Evolutionary conservation across 2,888 invertebrate species (phyloP).

Genomic region (Craniophora ligustri): DNA sequence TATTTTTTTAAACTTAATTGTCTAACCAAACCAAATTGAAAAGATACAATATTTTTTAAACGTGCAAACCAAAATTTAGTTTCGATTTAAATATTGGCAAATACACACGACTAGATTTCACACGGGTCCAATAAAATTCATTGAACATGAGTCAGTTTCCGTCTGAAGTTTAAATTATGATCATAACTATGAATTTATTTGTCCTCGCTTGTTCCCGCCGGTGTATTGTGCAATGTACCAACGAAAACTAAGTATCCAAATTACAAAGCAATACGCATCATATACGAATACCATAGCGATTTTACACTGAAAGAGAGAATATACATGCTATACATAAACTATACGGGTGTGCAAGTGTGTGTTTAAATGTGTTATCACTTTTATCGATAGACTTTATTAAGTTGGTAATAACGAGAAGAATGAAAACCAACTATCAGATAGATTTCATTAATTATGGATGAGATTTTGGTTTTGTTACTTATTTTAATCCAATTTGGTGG

Average conservation of each 20-base stretch:
- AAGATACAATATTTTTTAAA: no score
- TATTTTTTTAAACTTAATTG: no score
- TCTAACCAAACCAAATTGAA: no score
- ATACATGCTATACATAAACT: not conserved
- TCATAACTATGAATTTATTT: constrained; percentile 48
- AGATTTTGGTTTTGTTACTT: no score
- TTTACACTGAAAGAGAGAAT: constrained; percentile 16
- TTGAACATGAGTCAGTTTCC: constrained; percentile 67
- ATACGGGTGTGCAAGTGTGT: no score
- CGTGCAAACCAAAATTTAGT: not conserved
- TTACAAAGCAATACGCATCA: constrained; percentile 65
- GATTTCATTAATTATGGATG: no score
- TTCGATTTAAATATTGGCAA: constrained; percentile 6
- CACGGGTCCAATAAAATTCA: constrained; percentile 67
- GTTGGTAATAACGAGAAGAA: no score
- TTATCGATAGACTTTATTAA: no score
- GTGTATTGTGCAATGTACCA: constrained; percentile 56
- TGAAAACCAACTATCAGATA: no score
- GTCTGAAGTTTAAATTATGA: constrained; percentile 54
- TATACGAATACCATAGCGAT: constrained; percentile 43
- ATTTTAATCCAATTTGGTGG: no score
- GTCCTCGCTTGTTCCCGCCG: constrained; percentile 66
- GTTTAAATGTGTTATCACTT: no score
- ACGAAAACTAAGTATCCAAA: constrained; percentile 65
- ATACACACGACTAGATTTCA: no score